phyloP scores from a whole-genome alignment of 1,140 invertebrate genomes.

The Caligus rogercresseyi region DNA sequence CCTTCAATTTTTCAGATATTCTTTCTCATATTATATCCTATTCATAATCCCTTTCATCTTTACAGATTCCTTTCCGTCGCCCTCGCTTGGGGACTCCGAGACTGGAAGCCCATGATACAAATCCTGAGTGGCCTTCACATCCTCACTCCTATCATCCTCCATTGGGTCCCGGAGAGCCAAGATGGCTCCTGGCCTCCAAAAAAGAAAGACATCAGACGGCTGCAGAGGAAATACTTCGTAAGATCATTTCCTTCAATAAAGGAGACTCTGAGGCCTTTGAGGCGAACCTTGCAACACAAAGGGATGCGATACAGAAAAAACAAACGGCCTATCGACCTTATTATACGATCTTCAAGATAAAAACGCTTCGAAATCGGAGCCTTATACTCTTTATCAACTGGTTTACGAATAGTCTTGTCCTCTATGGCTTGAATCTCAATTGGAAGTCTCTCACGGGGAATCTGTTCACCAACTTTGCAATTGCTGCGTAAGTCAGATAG shows the following conservation, averaged over 20 bases:
- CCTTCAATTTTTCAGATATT: too few relatives aligned
- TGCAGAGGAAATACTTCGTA: background rate
- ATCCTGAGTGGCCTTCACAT: background rate
- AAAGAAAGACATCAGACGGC: background rate
- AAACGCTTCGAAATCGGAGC: background rate
- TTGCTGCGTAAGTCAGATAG: background rate
- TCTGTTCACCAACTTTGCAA: background rate
- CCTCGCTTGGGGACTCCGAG: background rate
- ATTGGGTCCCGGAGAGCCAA: background rate
- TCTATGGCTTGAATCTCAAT: background rate
- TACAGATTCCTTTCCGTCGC: background rate
- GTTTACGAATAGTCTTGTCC: background rate
- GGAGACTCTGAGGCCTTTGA: background rate
- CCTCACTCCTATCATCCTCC: background rate
- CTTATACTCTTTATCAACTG: background rate
- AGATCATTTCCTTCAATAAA: background rate
- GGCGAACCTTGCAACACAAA: background rate
- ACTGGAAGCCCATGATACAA: background rate
- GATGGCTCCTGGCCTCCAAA: background rate
- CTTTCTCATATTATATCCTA: too few relatives aligned
- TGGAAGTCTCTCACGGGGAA: background rate
- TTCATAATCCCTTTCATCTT: too few relatives aligned
- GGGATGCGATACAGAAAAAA: background rate
- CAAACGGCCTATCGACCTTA: background rate
- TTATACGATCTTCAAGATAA: background rate